These are phyloP conservation scores for Pagrus major DNA, from an alignment of 2,113 vertebrate genomes.

Conservation along the genomic window DNA sequence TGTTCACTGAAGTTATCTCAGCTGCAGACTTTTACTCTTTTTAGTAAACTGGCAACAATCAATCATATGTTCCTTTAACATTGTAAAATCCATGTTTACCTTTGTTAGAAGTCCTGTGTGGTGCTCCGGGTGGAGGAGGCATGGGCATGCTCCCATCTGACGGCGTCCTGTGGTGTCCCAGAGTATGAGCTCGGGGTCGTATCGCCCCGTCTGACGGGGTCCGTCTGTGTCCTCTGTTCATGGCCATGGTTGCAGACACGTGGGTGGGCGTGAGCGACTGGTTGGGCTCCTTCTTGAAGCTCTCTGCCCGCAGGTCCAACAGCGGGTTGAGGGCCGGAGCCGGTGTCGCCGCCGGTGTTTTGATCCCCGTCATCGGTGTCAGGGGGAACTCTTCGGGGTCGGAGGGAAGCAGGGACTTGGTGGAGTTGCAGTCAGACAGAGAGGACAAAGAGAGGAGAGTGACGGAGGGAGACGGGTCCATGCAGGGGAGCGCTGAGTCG, in stretches of 20 bases:
- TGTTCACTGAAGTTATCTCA: not conserved
- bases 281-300: conserved; percentile 92
- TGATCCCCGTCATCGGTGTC: conserved; percentile 61
- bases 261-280: conserved; percentile 94
- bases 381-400: conserved; percentile 87
- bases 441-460: conserved; percentile 93
- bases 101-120: conserved; percentile 49
- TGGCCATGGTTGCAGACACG: conserved; percentile 83
- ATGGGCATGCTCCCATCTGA: conserved; percentile 86
- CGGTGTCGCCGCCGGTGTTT: conserved; percentile 47
- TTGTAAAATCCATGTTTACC: conserved; percentile 47
- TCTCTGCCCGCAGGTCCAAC: conserved; percentile 90
- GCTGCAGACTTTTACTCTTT: not conserved
- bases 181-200: conserved; percentile 83
- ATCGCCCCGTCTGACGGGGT: conserved; percentile 91
- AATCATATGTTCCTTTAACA: not conserved
- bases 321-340: conserved; percentile 85
- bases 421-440: conserved; percentile 93
- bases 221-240: conserved; percentile 87
- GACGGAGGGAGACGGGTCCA: conserved; percentile 85
- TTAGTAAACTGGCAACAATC: not conserved
- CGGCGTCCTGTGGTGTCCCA: conserved; percentile 83
- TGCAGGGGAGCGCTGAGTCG: conserved; percentile 73
- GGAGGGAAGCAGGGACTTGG: conserved; percentile 90
- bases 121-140: conserved; percentile 70